These are phyloP conservation scores for Rhagologus leucostigma DNA, from an alignment of 2,113 vertebrate species.

Conservation along the genomic window DNA sequence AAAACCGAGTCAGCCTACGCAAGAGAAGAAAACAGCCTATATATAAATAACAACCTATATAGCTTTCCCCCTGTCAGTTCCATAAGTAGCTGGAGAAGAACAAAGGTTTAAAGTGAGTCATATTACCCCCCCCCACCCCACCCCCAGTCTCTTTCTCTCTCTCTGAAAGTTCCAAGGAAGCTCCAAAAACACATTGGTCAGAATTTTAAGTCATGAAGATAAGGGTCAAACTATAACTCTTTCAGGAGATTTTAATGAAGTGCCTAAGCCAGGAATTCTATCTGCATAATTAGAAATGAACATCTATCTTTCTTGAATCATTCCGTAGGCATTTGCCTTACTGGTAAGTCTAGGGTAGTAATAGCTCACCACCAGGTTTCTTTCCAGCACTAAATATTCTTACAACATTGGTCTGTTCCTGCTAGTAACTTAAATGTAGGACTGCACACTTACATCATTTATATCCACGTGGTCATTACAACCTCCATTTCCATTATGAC, in stretches of 20 bases:
- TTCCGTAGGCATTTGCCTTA: neutral
- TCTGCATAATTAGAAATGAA: neutral
- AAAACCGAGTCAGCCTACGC: neutral
- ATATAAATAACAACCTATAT: conserved; percentile 42
- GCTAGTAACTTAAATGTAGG: neutral
- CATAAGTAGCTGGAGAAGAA: conserved; percentile 3
- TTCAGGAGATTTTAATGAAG: neutral
- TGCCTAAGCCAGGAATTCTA: neutral
- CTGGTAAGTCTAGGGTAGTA: neutral
- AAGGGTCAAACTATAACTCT: neutral
- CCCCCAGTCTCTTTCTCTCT: neutral
- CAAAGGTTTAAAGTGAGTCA: conserved; percentile 33
- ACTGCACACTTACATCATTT: neutral
- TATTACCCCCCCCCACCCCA: neutral
- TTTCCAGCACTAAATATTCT: neutral
- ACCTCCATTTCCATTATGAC: neutral
- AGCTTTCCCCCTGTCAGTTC: neutral
- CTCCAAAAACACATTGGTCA: neutral
- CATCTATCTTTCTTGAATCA: neutral
- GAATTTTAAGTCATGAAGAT: neutral
- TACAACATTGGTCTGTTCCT: neutral
- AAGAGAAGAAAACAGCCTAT: conserved; percentile 5
- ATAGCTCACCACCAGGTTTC: neutral
- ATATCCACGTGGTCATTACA: neutral
- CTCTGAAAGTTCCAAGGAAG: neutral